Evolutionary conservation across 2,888 invertebrate genomes (phyloP), one percentile per base, ranked within the genome.

Genomic region (Cancer borealis): DNA sequence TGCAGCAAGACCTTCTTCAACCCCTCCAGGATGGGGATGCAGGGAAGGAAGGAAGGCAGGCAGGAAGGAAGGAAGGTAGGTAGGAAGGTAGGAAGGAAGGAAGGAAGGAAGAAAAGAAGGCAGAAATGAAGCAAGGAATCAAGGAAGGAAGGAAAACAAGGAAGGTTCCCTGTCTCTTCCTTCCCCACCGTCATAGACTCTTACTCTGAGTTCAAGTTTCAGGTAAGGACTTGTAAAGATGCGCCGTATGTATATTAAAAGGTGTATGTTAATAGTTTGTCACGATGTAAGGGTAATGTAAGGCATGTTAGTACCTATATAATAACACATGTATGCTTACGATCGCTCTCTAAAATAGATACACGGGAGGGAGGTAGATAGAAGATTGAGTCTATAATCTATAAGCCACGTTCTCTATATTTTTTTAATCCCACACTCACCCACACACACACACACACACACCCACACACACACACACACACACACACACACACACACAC

Each of bases 401-500:
- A 3, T 4, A 4, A 4, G 49, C 49, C 3, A 12, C 39, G 1
- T 39, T 49, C 12, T 49, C 12, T 49, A 49, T 49, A 0, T 4
- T 49, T 12, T 49, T 12, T 12, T 10, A 66, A 1, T 17, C 60
- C 12, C 60, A 66, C 60, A 8, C 60, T 14, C 60, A 60, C 60
- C 6, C 60, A 60, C 60, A 60, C 60, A 60, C 60, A 60, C 60
- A 66, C 66, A 66, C 66, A 66, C 14, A 66, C n/a, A 66, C 66
- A 66, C 66, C 17, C 66, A 66, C 66, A 66, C 66, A 66, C 66
- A 66, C 66, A 66, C 66, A 66, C 66, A 66, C 66, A 66, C 66
- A 66, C 66, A 66, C 66, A 66, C 66, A 66, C 66, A 66, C 66
- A 66, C 66, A 66, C 66, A 66, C 66, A 66, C 66, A 66, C 66